Conservation (phyloP, 2,113 vertebrate genomes). For the Semnopithecus entellus region DNA sequence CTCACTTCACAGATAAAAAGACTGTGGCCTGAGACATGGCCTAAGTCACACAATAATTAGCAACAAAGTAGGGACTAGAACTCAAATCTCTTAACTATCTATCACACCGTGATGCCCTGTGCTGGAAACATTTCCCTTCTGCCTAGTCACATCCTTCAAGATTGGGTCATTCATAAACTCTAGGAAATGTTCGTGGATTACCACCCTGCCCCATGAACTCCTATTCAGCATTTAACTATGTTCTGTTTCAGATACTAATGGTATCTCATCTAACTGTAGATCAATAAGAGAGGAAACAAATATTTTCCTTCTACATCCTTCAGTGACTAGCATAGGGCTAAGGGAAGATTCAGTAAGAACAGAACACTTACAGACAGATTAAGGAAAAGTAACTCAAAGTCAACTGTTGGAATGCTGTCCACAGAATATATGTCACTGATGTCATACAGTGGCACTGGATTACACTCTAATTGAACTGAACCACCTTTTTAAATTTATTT, state of each 20-base stretch:
- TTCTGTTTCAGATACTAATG: not conserved
- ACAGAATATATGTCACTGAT: not conserved
- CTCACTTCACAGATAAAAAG: not conserved
- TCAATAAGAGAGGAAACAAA: not conserved
- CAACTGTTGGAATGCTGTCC: not conserved
- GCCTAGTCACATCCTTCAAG: not conserved
- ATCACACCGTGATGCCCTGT: not conserved
- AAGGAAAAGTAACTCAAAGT: not conserved
- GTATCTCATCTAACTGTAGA: not conserved
- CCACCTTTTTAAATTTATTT: not conserved
- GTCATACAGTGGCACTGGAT: not conserved
- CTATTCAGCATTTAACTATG: not conserved
- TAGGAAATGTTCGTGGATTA: not conserved
- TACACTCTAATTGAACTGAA: not conserved
- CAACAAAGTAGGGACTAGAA: not conserved
- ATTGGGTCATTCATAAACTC: not conserved
- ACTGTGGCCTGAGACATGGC: not conserved
- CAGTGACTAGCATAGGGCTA: not conserved
- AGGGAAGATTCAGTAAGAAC: not conserved
- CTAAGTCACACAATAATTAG: not conserved
- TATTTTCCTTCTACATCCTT: not conserved
- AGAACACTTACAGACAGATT: not conserved
- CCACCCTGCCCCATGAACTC: not conserved
- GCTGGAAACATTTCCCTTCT: not conserved
- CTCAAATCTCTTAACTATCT: not conserved